phyloP scores from a whole-genome alignment of 2,888 invertebrate species.

The Pseudococcus viburni region DNA sequence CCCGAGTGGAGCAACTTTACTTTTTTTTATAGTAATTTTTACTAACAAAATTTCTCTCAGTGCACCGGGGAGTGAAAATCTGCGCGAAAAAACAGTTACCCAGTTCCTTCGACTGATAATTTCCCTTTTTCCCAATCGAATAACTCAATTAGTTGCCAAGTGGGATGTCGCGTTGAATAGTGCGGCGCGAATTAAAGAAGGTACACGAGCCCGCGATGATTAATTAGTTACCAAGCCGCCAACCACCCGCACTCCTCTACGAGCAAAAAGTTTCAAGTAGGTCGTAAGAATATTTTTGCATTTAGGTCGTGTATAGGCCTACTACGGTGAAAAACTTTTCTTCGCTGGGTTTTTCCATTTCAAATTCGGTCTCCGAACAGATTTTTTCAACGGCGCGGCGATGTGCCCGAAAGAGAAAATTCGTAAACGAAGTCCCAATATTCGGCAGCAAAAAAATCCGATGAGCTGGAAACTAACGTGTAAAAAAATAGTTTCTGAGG shows the following conservation, averaged over 20 bases:
- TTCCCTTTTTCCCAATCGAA: slow-evolving; percentile 23
- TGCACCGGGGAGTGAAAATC: background rate
- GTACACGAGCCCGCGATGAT: background rate
- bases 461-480: background rate
- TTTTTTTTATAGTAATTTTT: too few relatives aligned
- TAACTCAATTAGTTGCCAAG: slow-evolving; percentile 19
- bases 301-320: background rate
- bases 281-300: background rate
- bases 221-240: background rate
- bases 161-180: background rate
- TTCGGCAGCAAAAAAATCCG: background rate
- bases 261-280: background rate
- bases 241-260: background rate
- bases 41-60: too few relatives aligned
- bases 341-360: background rate
- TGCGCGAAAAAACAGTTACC: background rate
- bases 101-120: background rate
- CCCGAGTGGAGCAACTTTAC: too few relatives aligned
- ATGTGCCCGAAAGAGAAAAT: background rate
- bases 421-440: background rate
- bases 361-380: too few relatives aligned
- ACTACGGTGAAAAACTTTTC: too few relatives aligned
- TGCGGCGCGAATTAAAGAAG: background rate
- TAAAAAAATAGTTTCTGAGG: background rate
- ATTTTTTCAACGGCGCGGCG: too few relatives aligned